Evolutionary conservation across 1,140 invertebrate species (phyloP).

Genomic region (Meloidogyne hapla): DNA sequence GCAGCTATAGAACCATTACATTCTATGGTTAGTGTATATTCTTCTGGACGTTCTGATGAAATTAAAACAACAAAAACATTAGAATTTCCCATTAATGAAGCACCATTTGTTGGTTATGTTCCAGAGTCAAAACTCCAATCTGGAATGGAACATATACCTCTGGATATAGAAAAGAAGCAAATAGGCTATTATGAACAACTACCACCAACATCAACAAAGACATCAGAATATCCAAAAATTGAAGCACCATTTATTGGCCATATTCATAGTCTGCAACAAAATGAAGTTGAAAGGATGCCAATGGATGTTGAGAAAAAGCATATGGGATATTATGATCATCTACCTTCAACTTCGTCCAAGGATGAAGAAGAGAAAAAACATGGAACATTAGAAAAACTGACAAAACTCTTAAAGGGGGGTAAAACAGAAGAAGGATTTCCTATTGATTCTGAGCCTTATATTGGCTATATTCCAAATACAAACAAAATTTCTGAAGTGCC

Average conservation of each 20-base stretch:
- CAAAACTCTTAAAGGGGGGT: conserved; percentile 10
- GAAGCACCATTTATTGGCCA: not conserved
- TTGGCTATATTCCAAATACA: conserved; percentile 17
- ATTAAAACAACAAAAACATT: not conserved
- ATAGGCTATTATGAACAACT: not conserved
- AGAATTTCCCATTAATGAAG: conserved; percentile 3
- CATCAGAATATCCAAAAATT: not conserved
- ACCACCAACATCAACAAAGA: not conserved
- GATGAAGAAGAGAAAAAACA: not conserved
- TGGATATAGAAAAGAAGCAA: not conserved
- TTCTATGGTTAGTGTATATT: conserved; percentile 23
- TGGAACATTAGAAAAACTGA: not conserved
- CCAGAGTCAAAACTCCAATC: not conserved
- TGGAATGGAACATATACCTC: not conserved
- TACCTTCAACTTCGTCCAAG: not conserved
- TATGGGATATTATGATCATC: not conserved
- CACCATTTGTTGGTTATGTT: not conserved
- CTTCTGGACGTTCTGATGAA: conserved; percentile 38
- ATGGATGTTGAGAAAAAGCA: conserved; percentile 1
- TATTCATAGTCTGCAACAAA: not conserved
- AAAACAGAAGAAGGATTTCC: conserved; percentile 24
- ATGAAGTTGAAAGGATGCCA: not conserved
- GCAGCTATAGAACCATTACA: not conserved
- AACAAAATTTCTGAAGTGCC: conserved; percentile 9
- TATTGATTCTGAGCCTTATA: conserved; percentile 10